phyloP scores from a whole-genome alignment of 1,140 invertebrate genomes.

The Andrena cerasifolii region DNA sequence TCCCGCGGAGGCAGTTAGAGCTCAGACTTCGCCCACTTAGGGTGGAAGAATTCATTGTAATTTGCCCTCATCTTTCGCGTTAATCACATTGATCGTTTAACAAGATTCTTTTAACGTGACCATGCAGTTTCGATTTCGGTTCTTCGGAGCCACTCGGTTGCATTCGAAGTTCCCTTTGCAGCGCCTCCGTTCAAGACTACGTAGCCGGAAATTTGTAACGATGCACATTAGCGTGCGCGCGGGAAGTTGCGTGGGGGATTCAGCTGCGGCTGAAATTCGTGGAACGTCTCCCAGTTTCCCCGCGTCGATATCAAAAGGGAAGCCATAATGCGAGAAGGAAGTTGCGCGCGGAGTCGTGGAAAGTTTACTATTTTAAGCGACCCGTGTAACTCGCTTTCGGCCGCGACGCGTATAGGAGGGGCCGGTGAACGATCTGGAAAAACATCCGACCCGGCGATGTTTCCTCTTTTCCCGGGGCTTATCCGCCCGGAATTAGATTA shows the following conservation, averaged over 20 bases:
- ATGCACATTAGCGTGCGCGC: no score
- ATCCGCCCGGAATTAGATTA: conserved; percentile 52
- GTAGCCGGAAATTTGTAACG: no score
- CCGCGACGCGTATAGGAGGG: conserved; percentile 23
- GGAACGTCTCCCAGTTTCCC: neutral
- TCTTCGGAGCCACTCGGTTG: no score
- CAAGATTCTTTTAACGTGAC: no score
- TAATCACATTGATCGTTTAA: no score
- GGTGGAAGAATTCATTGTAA: no score
- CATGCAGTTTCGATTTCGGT: no score
- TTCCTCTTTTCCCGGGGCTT: conserved; percentile 43
- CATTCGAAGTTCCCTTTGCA: no score
- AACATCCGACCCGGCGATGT: conserved; percentile 49
- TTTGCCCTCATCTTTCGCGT: no score
- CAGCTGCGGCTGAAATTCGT: neutral
- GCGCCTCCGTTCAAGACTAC: no score
- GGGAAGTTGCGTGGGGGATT: neutral
- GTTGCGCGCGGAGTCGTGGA: neutral
- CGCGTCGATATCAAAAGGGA: neutral
- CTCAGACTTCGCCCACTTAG: no score
- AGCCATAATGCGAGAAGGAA: neutral
- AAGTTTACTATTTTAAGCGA: conserved; percentile 41
- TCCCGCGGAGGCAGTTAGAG: neutral
- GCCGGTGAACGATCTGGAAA: conserved; percentile 22
- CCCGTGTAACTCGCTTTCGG: conserved; percentile 37